A percentile compares a stretch with the other conserved stretches of the same genome.
Conservation (phyloP, 2,113 vertebrate species). For the Platycercus adscitus region DNA sequence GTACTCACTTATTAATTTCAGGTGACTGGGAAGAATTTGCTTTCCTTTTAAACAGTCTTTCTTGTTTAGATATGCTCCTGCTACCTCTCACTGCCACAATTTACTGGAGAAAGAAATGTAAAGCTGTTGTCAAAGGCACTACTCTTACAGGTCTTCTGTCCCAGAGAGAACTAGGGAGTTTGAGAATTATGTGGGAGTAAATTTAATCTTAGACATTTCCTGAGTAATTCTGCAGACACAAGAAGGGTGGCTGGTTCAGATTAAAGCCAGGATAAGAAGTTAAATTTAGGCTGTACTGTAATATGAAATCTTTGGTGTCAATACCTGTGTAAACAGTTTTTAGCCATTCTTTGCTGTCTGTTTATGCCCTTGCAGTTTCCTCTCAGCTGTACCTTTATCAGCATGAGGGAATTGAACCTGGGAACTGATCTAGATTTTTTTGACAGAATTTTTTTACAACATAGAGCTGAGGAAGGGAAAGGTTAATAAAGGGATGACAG, state of each 20-base stretch:
- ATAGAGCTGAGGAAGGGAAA: not conserved
- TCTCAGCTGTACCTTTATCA: not conserved
- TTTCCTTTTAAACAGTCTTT: not conserved
- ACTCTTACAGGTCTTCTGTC: not conserved
- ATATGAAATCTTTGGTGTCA: constrained; percentile 30
- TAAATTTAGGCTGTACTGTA: constrained; percentile 28
- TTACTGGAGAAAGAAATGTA: not conserved
- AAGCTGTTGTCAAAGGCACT: not conserved
- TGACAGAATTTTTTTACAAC: not conserved
- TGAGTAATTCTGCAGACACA: constrained; percentile 30
- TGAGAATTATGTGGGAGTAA: constrained; percentile 43
- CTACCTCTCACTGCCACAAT: not conserved
- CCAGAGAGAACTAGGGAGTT: constrained; percentile 6
- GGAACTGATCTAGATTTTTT: constrained; percentile 3
- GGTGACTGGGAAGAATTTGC: not conserved
- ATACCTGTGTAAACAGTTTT: not conserved
- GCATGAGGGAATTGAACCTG: not conserved
- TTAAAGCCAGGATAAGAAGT: constrained; percentile 6
- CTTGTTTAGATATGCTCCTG: not conserved
- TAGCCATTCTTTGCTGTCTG: not conserved
- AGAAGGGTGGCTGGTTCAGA: constrained; percentile 3
- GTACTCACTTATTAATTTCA: not conserved
- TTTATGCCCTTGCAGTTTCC: not conserved
- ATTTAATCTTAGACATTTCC: constrained; percentile 49
- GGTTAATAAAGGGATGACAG: not conserved